These are phyloP conservation scores for Diaprepes abbreviatus DNA, from an alignment of 2,888 invertebrate species.

Conservation along the genomic window DNA sequence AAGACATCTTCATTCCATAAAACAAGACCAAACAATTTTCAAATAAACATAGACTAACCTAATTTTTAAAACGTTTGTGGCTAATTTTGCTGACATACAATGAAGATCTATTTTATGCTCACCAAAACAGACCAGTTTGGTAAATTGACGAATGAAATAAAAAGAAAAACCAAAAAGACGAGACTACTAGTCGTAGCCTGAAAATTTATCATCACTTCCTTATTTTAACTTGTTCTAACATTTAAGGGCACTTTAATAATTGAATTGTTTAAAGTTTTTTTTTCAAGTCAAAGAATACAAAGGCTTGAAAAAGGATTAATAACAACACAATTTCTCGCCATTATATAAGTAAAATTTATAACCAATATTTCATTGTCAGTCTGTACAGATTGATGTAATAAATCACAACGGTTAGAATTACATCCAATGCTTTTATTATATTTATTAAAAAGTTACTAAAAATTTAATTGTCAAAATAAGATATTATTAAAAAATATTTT, in stretches of 20 bases:
- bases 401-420: slow-evolving; percentile 47
- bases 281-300: not conserved
- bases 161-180: not conserved
- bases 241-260: slow-evolving; percentile 10
- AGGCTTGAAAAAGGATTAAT: not conserved
- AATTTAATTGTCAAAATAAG: no score
- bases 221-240: slow-evolving; percentile 5
- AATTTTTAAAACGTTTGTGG: not conserved
- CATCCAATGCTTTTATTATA: no score
- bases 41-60: no score
- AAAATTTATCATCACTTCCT: not conserved
- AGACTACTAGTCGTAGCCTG: not conserved
- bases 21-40: no score
- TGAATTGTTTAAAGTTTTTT: not conserved
- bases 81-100: not conserved
- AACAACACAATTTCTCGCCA: not conserved
- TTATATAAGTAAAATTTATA: not conserved
- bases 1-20: no score
- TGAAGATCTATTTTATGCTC: not conserved
- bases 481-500: no score
- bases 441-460: no score
- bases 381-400: not conserved
- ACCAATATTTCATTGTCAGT: not conserved
- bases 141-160: slow-evolving; percentile 3
- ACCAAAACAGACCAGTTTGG: not conserved